phyloP scores from a whole-genome alignment of 2,113 vertebrate genomes.

The Salvelinus namaycush region DNA sequence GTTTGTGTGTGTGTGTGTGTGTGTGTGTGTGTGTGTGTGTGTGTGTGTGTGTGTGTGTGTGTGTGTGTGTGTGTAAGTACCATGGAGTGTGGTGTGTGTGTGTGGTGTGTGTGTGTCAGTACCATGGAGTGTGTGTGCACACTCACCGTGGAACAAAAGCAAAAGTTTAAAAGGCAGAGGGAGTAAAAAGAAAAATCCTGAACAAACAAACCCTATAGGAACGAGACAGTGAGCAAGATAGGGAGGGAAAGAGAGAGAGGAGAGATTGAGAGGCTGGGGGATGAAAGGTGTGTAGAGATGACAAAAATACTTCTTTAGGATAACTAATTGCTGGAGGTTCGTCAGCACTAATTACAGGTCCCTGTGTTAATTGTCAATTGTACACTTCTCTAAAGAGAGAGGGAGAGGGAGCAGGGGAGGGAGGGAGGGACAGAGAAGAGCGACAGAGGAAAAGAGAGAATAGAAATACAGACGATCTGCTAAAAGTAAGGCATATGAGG shows the following conservation, averaged over 20 bases:
- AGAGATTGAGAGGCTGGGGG: neutral
- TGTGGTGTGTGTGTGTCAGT: neutral
- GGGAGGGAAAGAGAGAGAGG: no score
- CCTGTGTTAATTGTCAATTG: slow-evolving; percentile 75
- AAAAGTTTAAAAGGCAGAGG: neutral
- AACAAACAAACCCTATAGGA: slow-evolving; percentile 5
- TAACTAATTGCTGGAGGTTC: slow-evolving; percentile 75
- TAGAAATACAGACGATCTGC: neutral
- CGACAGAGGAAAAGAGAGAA: neutral
- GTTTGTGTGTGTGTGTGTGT: no score
- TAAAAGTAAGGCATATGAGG: neutral
- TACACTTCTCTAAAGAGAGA: slow-evolving; percentile 48
- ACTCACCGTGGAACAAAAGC: neutral
- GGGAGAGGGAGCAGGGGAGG: slow-evolving; percentile 9
- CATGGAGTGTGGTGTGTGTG: slow-evolving; percentile 21
- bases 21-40: neutral
- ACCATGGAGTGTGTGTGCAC: neutral
- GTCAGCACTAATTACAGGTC: slow-evolving; percentile 74
- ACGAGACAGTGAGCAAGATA: neutral
- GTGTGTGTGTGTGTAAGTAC: no score
- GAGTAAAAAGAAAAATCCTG: neutral
- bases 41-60: no score
- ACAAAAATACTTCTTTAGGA: slow-evolving; percentile 66
- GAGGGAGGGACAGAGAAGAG: no score
- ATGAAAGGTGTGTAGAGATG: slow-evolving; percentile 43